Evolutionary conservation across 2,797 vertebrate species (phyloP).

Genomic region (Tenualosa ilisha): DNA sequence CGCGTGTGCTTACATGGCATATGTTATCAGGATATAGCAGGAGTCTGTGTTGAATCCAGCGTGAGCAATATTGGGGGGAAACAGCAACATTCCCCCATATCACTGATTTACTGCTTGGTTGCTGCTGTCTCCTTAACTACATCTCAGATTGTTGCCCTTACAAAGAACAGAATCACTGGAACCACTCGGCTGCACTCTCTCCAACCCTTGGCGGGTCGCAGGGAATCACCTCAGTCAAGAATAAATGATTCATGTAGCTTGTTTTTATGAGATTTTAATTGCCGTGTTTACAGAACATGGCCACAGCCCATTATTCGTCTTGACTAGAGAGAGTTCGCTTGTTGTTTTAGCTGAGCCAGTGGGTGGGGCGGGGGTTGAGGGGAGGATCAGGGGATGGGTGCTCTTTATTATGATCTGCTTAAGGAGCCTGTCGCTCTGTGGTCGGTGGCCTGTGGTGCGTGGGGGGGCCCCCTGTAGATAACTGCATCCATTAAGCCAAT

Average conservation of each 20-base stretch:
- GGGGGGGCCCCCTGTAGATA: background rate
- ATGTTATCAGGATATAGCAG: background rate
- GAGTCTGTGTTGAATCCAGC: background rate
- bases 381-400: background rate
- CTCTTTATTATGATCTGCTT: slow-evolving; percentile 2
- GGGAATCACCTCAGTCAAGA: slow-evolving; percentile 14
- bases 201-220: background rate
- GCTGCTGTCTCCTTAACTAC: background rate
- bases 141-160: background rate
- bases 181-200: background rate
- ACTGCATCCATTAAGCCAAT: slow-evolving; percentile 8
- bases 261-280: slow-evolving; percentile 25
- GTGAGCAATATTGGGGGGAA: background rate
- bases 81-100: background rate
- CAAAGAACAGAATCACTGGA: background rate
- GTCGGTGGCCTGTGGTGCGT: background rate
- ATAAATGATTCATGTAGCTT: background rate
- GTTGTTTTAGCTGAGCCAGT: slow-evolving; percentile 1
- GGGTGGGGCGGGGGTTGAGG: background rate
- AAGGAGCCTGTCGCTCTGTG: background rate
- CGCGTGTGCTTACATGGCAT: slow-evolving; percentile 45
- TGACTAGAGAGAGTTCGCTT: background rate
- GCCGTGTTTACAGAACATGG: slow-evolving; percentile 10
- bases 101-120: background rate
- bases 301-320: slow-evolving; percentile 13